phyloP scores from a whole-genome alignment of 2,113 vertebrate species.

The Grammomys dolichurus region DNA sequence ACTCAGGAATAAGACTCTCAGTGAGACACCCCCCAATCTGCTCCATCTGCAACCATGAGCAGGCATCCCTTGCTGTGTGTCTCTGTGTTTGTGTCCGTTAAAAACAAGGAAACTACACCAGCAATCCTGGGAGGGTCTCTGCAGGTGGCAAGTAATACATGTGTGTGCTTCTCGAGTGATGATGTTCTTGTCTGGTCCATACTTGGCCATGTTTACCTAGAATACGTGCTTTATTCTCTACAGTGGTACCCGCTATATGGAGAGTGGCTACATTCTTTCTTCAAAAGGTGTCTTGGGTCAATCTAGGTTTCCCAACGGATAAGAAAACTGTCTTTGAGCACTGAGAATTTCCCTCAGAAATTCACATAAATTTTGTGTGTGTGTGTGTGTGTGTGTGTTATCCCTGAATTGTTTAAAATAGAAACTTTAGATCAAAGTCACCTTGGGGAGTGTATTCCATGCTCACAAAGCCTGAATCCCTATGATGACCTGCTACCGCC shows the following conservation, averaged over 20 bases:
- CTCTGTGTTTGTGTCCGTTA: neutral
- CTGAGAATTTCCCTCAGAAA: constrained; percentile 35
- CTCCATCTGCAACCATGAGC: neutral
- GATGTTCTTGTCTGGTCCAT: neutral
- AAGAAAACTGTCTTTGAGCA: neutral
- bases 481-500: neutral
- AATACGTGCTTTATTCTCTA: neutral
- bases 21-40: neutral
- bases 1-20: neutral
- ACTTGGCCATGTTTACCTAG: neutral
- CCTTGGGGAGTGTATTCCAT: neutral
- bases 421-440: neutral
- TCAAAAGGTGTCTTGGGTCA: neutral
- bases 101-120: neutral
- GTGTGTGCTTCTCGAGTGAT: neutral
- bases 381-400: neutral
- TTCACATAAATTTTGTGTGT: neutral
- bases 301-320: neutral
- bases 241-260: neutral
- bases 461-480: neutral
- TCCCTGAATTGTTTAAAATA: constrained; percentile 20
- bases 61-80: neutral
- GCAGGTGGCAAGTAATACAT: neutral
- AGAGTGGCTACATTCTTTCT: neutral
- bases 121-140: neutral